Percentiles rank a stretch among this genome's conserved stretches.
Conservation (phyloP, 2,113 vertebrate species). For the Mus pahari region DNA sequence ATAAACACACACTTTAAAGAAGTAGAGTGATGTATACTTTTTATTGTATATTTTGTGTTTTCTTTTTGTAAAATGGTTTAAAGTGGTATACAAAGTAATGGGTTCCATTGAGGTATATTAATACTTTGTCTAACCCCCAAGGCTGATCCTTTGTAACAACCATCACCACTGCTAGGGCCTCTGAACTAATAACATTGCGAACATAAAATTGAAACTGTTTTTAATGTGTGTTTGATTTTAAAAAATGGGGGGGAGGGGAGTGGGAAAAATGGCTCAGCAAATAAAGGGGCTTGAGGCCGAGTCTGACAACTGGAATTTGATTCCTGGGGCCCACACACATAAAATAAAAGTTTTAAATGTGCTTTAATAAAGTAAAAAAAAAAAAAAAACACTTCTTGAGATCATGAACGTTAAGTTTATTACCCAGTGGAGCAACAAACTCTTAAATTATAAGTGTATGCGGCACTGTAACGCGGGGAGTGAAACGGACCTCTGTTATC, state of each 20-base stretch:
- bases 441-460: slow-evolving; percentile 51
- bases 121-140: background rate
- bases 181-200: slow-evolving; percentile 33
- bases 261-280: background rate
- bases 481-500: background rate
- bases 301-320: background rate
- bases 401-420: slow-evolving; percentile 69
- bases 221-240: slow-evolving; percentile 28
- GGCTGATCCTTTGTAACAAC: no score
- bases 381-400: background rate
- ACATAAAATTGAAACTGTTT: slow-evolving; percentile 48
- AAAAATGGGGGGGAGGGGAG: background rate
- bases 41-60: background rate
- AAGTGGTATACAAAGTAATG: background rate
- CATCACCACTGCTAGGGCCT: background rate
- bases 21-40: background rate
- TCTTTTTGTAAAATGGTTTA: background rate
- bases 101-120: background rate
- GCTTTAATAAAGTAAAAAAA: background rate
- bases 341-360: background rate
- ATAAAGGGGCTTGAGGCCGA: background rate
- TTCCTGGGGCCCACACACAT: background rate
- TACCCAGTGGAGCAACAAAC: slow-evolving; percentile 45
- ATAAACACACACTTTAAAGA: slow-evolving; percentile 19
- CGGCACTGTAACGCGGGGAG: slow-evolving; percentile 15